Evolutionary conservation across 2,113 vertebrate genomes (phyloP).

Genomic region (Thunnus thynnus): DNA sequence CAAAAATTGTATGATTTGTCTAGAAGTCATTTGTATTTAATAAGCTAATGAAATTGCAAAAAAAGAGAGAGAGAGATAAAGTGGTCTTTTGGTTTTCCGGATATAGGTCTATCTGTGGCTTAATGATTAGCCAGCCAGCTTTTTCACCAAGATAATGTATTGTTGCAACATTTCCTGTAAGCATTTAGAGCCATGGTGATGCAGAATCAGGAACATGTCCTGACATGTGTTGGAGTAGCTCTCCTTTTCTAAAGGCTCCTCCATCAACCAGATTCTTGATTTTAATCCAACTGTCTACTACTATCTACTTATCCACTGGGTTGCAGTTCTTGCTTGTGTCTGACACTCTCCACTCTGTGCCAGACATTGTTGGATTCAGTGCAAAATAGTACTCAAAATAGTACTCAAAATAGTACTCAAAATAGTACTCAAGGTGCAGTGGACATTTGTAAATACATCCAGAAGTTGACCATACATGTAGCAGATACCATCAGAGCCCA

Average conservation of each 20-base stretch:
- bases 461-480: too few species aligned
- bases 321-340: too few species aligned
- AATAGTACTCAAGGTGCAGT: too few species aligned
- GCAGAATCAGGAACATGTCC: slow-evolving; percentile 5
- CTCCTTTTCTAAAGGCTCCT: not conserved
- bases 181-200: not conserved
- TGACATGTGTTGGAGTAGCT: not conserved
- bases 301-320: too few species aligned
- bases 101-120: not conserved
- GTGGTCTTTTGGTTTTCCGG: not conserved
- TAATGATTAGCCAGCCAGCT: not conserved
- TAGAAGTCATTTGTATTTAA: not conserved
- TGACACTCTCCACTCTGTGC: too few species aligned
- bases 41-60: not conserved
- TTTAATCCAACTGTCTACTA: too few species aligned
- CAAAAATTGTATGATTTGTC: not conserved
- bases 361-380: too few species aligned
- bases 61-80: not conserved
- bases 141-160: not conserved
- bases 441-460: too few species aligned
- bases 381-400: too few species aligned
- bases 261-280: too few species aligned
- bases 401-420: too few species aligned
- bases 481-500: too few species aligned
- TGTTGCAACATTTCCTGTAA: slow-evolving; percentile 30